Conservation (phyloP, 2,797 vertebrate species). For the Cephalopachus bancanus region DNA sequence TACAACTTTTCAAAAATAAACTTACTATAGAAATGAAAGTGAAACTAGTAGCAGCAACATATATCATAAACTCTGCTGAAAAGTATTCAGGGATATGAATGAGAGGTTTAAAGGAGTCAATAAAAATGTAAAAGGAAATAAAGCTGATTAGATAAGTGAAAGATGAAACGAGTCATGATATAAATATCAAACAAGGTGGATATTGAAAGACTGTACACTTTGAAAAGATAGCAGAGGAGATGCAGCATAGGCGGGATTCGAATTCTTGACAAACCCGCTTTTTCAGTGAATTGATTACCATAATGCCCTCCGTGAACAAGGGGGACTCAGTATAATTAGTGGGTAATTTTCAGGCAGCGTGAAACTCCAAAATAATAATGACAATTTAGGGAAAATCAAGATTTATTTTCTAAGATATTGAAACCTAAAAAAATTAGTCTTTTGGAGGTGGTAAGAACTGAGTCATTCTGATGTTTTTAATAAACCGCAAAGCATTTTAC, state of each 20-base stretch:
- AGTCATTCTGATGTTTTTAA: not conserved
- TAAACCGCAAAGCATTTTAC: not conserved
- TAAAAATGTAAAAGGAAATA: not conserved
- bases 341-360: not conserved
- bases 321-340: not conserved
- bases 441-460: not conserved
- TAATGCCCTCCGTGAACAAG: not conserved
- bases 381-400: slow-evolving; percentile 37
- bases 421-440: slow-evolving; percentile 7
- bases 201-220: not conserved
- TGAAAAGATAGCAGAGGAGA: not conserved
- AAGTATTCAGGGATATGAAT: not conserved
- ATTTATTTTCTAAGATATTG: slow-evolving; percentile 30
- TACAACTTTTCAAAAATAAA: slow-evolving; percentile 48
- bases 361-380: not conserved
- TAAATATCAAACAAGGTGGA: not conserved
- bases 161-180: not conserved
- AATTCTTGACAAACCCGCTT: not conserved
- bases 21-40: not conserved
- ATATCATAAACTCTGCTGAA: not conserved
- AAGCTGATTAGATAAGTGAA: not conserved
- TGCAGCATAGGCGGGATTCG: not conserved
- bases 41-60: not conserved
- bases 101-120: not conserved
- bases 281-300: not conserved